These are phyloP conservation scores for Styela plicata DNA, from an alignment of 23 tunicate species.

Conservation along the genomic window DNA sequence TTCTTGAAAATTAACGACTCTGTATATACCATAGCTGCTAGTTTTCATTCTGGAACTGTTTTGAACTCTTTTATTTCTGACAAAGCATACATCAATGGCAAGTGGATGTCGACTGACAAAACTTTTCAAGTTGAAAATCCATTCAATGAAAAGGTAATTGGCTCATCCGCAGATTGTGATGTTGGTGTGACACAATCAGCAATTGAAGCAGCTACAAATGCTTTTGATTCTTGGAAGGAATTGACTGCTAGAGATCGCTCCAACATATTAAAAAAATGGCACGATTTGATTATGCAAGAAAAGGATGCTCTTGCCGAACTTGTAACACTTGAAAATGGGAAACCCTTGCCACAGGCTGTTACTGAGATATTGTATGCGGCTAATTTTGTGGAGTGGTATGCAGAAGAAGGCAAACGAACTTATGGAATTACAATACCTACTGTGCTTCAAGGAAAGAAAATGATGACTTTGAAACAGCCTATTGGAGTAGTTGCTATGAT, in stretches of 20 bases:
- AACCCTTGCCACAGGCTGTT: constrained; percentile 8
- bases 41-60: too few species aligned
- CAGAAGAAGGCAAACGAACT: constrained; percentile 20
- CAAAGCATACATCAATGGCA: constrained; percentile 69
- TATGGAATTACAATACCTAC: constrained; percentile 22
- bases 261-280: constrained; percentile 13
- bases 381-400: constrained; percentile 22
- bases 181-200: constrained; percentile 36
- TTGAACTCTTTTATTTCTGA: too few species aligned
- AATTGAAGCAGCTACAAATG: constrained; percentile 49
- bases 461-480: constrained; percentile 29
- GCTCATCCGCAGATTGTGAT: constrained; percentile 73
- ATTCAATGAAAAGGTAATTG: constrained; percentile 39
- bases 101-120: constrained; percentile 29
- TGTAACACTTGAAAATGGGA: constrained; percentile 31
- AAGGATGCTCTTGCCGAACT: neutral
- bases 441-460: neutral
- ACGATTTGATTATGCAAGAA: constrained; percentile 9
- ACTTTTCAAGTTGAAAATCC: constrained; percentile 77
- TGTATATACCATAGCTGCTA: too few species aligned
- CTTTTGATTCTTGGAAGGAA: constrained; percentile 66
- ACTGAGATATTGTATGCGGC: constrained; percentile 18
- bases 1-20: too few species aligned
- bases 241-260: constrained; percentile 47
- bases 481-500: constrained; percentile 34